Conservation (phyloP, 2,113 vertebrate genomes). For the Cryptomyrus ogoouensis region DNA sequence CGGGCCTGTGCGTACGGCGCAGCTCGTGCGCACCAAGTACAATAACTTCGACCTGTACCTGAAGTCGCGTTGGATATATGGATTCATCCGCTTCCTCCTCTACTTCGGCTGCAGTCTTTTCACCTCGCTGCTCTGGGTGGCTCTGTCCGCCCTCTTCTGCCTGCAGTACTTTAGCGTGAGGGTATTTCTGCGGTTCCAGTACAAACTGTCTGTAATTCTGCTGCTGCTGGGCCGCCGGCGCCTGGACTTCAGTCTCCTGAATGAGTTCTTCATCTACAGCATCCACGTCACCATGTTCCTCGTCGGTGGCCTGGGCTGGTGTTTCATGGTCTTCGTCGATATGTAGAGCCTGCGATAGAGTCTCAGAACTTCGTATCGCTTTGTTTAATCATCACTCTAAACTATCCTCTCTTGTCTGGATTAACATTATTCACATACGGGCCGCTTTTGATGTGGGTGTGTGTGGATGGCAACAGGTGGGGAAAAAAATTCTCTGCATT, state of each 20-base stretch:
- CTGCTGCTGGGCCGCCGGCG: constrained; percentile 13
- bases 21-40: constrained; percentile 81
- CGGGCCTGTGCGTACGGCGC: constrained; percentile 73
- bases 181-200: constrained; percentile 81
- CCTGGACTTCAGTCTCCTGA: constrained; percentile 84
- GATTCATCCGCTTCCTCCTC: constrained; percentile 73
- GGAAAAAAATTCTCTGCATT: neutral
- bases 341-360: constrained; percentile 64
- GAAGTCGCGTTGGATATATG: constrained; percentile 74
- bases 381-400: constrained; percentile 38
- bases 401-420: neutral
- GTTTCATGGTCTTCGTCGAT: constrained; percentile 98
- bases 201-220: constrained; percentile 66
- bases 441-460: neutral
- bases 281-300: constrained; percentile 96
- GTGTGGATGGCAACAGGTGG: neutral
- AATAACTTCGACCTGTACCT: constrained; percentile 74
- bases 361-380: constrained; percentile 56
- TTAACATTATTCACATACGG: neutral
- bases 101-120: constrained; percentile 45
- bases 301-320: constrained; percentile 93
- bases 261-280: constrained; percentile 88
- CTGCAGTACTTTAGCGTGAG: constrained; percentile 72
- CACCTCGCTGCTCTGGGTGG: constrained; percentile 75
- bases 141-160: constrained; percentile 68